These are phyloP conservation scores for Penaeus chinensis DNA, from an alignment of 1,140 invertebrate species.

Conservation along the genomic window DNA sequence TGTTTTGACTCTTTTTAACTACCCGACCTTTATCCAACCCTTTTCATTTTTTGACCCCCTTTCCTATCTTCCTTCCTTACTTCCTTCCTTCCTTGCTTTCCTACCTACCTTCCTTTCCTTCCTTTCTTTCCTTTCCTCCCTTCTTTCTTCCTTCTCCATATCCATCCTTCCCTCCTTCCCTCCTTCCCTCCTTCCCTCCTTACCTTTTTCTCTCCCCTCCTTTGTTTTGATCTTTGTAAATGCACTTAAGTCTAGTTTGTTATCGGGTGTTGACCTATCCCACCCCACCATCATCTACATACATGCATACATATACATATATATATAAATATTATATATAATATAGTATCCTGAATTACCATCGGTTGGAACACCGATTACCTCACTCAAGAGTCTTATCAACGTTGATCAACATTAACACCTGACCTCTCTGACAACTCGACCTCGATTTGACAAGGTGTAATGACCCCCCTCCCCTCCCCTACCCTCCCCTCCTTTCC, in stretches of 20 bases:
- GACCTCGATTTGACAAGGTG: neutral
- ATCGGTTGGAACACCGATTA: neutral
- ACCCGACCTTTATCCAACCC: too few relatives aligned
- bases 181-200: neutral
- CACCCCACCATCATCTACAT: neutral
- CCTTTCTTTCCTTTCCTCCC: neutral
- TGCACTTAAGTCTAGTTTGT: neutral
- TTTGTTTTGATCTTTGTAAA: neutral
- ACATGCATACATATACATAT: neutral
- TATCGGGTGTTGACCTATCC: neutral
- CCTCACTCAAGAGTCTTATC: constrained; percentile 3
- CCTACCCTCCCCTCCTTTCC: too few relatives aligned
- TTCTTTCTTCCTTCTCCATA: neutral
- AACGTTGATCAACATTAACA: too few relatives aligned
- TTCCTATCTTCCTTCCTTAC: too few relatives aligned
- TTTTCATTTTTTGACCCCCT: too few relatives aligned
- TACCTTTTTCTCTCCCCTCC: neutral
- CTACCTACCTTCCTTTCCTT: neutral
- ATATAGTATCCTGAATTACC: constrained; percentile 21
- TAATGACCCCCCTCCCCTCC: neutral
- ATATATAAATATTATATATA: too few relatives aligned
- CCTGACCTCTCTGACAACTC: neutral
- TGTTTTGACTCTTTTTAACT: too few relatives aligned
- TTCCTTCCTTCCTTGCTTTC: neutral
- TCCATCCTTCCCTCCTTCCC: neutral